Evolutionary conservation across 2,797 vertebrate species (phyloP).

Genomic region (Australoheros facetus): DNA sequence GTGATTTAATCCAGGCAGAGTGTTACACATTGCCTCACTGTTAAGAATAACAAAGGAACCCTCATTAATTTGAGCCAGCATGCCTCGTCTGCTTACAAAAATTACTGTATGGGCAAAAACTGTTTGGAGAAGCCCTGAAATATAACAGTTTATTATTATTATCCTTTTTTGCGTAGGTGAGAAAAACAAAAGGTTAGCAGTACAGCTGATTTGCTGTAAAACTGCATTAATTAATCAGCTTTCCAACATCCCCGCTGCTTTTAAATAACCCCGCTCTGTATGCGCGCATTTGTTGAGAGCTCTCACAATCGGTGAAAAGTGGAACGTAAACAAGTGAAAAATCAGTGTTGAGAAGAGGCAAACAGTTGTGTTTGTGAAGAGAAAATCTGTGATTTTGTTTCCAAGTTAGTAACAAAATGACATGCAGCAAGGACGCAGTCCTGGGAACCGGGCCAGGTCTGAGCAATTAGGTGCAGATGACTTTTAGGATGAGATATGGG

Average conservation of each 20-base stretch:
- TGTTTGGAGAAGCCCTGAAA: not conserved
- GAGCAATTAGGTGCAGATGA: constrained; percentile 29
- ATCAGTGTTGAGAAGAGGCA: constrained; percentile 7
- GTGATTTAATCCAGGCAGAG: not conserved
- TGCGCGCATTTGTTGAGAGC: constrained; percentile 18
- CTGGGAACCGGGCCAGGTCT: constrained; percentile 46
- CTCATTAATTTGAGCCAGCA: constrained; percentile 33
- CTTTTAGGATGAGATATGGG: constrained; percentile 39
- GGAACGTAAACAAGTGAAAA: constrained; percentile 46
- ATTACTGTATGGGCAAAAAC: not conserved
- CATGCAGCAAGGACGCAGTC: constrained; percentile 31
- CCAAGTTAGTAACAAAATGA: constrained; percentile 54
- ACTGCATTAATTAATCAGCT: constrained; percentile 1
- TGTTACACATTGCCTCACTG: constrained; percentile 1
- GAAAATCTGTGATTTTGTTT: constrained; percentile 34
- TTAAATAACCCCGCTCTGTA: constrained; percentile 10
- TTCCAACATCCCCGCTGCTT: not conserved
- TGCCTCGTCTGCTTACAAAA: not conserved
- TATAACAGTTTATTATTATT: not conserved
- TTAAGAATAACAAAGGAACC: constrained; percentile 29
- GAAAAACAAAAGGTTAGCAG: not conserved
- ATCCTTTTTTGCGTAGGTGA: not conserved
- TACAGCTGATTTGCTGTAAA: not conserved
- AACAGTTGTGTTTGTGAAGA: constrained; percentile 27
- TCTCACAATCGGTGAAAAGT: not conserved